These are phyloP conservation scores for Onychostruthus taczanowskii DNA, from an alignment of 2,113 vertebrate species.

Conservation along the genomic window DNA sequence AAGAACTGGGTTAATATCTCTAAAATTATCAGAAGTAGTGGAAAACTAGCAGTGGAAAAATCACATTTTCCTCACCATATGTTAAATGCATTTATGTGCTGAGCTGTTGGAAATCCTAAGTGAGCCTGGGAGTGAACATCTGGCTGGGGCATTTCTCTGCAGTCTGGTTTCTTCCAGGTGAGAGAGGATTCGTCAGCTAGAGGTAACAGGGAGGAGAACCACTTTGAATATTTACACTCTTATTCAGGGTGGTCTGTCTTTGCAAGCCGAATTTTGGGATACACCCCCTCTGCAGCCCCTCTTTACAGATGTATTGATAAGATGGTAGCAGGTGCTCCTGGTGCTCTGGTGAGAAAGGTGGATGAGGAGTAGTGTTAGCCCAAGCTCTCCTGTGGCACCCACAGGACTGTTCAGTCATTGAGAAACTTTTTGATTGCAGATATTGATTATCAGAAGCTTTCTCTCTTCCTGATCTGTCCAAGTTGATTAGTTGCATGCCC, in stretches of 20 bases:
- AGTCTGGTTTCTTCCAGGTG: conserved; percentile 24
- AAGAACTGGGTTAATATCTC: conserved; percentile 23
- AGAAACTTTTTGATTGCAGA: not conserved
- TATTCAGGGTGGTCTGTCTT: not conserved
- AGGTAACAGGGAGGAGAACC: not conserved
- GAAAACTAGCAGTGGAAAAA: conserved; percentile 43
- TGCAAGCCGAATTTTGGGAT: not conserved
- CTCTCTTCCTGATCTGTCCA: not conserved
- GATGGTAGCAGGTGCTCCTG: not conserved
- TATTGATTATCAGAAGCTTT: not conserved
- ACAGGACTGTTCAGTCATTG: not conserved
- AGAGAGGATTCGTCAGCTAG: not conserved
- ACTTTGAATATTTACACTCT: not conserved
- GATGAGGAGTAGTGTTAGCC: not conserved
- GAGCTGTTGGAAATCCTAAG: conserved; percentile 26
- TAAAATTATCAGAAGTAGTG: conserved; percentile 30
- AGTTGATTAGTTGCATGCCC: not conserved
- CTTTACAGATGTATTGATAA: not conserved
- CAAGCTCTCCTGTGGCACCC: not conserved
- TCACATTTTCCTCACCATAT: not conserved
- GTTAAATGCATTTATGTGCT: not conserved
- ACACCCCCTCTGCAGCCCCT: fast-evolving
- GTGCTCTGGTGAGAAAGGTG: not conserved
- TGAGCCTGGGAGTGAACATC: not conserved
- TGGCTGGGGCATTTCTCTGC: not conserved